Conservation (phyloP, 2,797 vertebrate species). For the Esox lucius region DNA sequence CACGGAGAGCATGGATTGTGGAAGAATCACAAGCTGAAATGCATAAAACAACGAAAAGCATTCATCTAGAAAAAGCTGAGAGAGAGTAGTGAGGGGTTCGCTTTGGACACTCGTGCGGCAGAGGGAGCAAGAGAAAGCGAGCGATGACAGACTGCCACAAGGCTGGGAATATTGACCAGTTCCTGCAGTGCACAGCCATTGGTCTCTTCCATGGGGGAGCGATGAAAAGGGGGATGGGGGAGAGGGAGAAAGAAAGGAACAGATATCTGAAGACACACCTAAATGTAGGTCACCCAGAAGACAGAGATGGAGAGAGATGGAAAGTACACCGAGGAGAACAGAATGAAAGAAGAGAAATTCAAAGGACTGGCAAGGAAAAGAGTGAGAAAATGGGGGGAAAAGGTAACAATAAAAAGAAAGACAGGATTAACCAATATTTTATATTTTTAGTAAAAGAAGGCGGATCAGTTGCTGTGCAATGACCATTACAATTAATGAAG, state of each 20-base stretch:
- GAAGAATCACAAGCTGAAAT: constrained; percentile 43
- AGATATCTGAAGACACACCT: constrained; percentile 42
- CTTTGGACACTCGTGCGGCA: constrained; percentile 21
- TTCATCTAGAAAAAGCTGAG: constrained; percentile 36
- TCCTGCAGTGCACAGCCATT: constrained; percentile 8
- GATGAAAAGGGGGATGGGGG: constrained; percentile 3
- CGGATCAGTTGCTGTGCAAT: neutral
- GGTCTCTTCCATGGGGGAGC: neutral
- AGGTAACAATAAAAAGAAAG: neutral
- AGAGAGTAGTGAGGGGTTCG: constrained; percentile 12
- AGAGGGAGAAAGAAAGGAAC: constrained; percentile 5
- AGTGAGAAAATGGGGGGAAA: neutral
- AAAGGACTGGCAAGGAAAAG: neutral
- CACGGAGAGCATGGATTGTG: constrained; percentile 29
- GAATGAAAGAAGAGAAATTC: neutral
- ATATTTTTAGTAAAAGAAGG: constrained; percentile 7
- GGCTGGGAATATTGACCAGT: constrained; percentile 1
- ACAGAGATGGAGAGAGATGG: constrained; percentile 21
- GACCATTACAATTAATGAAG: neutral
- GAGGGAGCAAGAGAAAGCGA: constrained; percentile 12
- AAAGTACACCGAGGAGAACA: constrained; percentile 10
- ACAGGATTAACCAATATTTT: neutral
- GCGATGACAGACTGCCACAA: constrained; percentile 21
- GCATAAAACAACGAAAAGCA: constrained; percentile 44
- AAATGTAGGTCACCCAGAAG: constrained; percentile 58